These are phyloP conservation scores for Diaprepes abbreviatus DNA, from an alignment of 2,888 invertebrate genomes.

Conservation along the genomic window DNA sequence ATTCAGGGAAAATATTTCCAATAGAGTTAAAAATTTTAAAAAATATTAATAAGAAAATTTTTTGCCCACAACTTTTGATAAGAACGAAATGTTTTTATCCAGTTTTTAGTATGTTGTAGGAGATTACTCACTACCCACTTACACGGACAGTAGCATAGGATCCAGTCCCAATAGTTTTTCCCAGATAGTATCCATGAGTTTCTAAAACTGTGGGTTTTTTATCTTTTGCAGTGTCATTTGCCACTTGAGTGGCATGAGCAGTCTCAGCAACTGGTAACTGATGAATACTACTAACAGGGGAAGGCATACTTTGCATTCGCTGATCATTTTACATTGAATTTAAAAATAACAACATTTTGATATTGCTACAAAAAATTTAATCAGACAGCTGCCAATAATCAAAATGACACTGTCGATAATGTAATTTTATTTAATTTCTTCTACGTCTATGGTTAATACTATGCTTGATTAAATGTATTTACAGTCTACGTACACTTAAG, in stretches of 20 bases:
- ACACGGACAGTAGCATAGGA: conserved; percentile 88
- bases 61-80: too few species aligned
- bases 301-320: conserved; percentile 58
- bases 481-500: too few species aligned
- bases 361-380: not conserved
- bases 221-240: conserved; percentile 53
- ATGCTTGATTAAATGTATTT: too few species aligned
- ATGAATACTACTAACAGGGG: conserved; percentile 62
- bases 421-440: too few species aligned
- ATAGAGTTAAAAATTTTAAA: too few species aligned
- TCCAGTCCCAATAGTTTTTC: conserved; percentile 84
- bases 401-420: not conserved
- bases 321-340: conserved; percentile 49
- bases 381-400: not conserved
- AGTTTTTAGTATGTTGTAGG: too few species aligned
- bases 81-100: too few species aligned
- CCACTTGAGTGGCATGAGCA: conserved; percentile 56
- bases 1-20: too few species aligned
- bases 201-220: conserved; percentile 78
- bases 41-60: too few species aligned
- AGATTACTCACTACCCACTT: too few species aligned
- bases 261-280: conserved; percentile 55
- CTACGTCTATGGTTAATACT: too few species aligned
- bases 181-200: conserved; percentile 82
- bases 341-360: conserved; percentile 20